Conservation (phyloP, 1,140 invertebrate genomes). For the Orchestia grillus region DNA sequence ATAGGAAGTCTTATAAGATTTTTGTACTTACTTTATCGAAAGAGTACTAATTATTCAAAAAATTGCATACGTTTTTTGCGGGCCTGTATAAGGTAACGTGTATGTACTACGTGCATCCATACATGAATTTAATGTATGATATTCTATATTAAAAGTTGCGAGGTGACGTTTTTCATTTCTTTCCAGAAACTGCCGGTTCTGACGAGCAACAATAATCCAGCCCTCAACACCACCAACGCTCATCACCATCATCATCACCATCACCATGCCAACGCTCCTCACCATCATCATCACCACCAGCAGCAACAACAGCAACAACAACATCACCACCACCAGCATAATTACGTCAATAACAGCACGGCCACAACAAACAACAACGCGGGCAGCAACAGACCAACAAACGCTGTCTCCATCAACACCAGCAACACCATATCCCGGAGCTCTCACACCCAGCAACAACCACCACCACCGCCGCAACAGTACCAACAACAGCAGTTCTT, state of each 20-base stretch:
- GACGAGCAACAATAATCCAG: constrained; percentile 65
- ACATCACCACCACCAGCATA: not conserved
- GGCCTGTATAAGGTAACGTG: no score
- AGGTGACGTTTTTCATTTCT: not conserved
- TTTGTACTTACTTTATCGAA: no score
- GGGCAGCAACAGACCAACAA: constrained; percentile 38
- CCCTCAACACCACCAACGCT: constrained; percentile 59
- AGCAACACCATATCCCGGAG: constrained; percentile 40
- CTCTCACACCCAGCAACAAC: constrained; percentile 1
- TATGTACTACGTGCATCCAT: no score
- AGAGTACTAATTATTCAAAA: no score
- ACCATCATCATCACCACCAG: constrained; percentile 57
- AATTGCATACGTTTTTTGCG: no score
- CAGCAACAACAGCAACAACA: not conserved
- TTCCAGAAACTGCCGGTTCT: constrained; percentile 65
- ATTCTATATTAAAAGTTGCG: not conserved
- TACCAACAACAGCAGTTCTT: constrained; percentile 32
- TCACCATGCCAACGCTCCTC: constrained; percentile 25
- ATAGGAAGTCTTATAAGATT: no score
- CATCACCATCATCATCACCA: constrained; percentile 53
- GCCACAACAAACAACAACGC: constrained; percentile 14
- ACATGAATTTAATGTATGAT: not conserved
- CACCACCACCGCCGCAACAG: not conserved
- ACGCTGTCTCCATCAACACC: constrained; percentile 27
- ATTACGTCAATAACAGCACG: not conserved